phyloP scores from a whole-genome alignment of 1,140 invertebrate genomes.

The Scylla paramamosain region DNA sequence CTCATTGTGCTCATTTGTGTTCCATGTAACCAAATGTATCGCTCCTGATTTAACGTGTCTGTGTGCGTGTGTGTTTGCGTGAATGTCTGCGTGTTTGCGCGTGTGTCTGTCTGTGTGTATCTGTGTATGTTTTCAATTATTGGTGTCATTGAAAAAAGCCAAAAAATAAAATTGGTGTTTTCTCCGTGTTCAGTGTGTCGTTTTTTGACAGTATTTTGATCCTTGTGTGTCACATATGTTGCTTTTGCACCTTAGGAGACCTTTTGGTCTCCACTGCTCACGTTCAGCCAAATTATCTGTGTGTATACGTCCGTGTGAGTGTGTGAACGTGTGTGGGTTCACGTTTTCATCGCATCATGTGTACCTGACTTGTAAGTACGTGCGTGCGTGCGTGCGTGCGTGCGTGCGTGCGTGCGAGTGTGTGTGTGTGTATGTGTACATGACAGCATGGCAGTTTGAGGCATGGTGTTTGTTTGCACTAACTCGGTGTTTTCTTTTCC shows the following conservation, averaged over 20 bases:
- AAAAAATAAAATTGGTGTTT: too few species aligned
- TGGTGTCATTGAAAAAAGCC: too few species aligned
- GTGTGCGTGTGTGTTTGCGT: background rate
- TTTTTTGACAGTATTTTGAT: too few species aligned
- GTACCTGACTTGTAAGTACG: background rate
- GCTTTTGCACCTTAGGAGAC: too few species aligned
- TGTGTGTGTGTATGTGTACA: background rate
- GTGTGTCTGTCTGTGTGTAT: conserved; percentile 9
- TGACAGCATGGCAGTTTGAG: background rate
- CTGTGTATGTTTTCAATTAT: conserved; percentile 6
- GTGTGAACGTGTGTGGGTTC: background rate
- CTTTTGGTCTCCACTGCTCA: too few species aligned
- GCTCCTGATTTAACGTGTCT: background rate
- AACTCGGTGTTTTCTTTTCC: background rate
- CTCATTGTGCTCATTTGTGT: background rate
- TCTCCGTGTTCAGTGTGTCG: too few species aligned
- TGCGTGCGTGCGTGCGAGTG: background rate
- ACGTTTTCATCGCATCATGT: background rate
- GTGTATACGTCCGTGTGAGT: conserved; percentile 35
- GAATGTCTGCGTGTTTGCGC: background rate
- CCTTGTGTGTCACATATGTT: too few species aligned
- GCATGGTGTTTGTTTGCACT: background rate
- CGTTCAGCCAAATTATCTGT: background rate
- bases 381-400: background rate
- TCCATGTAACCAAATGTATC: background rate